Percentiles rank a stretch among this genome's conserved stretches.
These are phyloP conservation scores for Sus cebifrons DNA, from an alignment of 2,797 vertebrate genomes.

Conservation along the genomic window DNA sequence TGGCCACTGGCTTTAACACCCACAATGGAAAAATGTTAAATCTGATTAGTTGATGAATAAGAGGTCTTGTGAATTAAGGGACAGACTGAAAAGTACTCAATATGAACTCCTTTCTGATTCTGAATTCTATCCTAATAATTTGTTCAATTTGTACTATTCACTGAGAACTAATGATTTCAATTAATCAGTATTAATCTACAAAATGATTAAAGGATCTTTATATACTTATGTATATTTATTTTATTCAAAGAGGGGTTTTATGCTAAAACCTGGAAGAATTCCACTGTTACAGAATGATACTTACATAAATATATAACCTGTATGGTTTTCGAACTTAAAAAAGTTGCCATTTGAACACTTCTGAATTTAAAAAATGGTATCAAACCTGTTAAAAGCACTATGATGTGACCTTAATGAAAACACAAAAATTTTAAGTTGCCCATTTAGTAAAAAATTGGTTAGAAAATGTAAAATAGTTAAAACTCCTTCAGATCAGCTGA, in stretches of 20 bases:
- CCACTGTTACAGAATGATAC: slow-evolving; percentile 22
- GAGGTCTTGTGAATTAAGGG: slow-evolving; percentile 64
- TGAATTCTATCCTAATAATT: slow-evolving; percentile 71
- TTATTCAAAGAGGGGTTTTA: slow-evolving; percentile 34
- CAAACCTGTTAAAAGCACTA: slow-evolving; percentile 61
- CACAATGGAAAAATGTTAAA: slow-evolving; percentile 78
- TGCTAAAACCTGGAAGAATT: slow-evolving; percentile 22
- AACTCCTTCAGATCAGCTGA: slow-evolving; percentile 38
- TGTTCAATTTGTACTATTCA: slow-evolving; percentile 60
- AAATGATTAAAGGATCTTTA: slow-evolving; percentile 63
- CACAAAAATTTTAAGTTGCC: neutral
- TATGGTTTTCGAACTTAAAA: slow-evolving; percentile 27
- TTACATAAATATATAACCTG: slow-evolving; percentile 23
- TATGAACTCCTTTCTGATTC: slow-evolving; percentile 71
- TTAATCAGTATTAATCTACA: slow-evolving; percentile 66
- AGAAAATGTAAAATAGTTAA: slow-evolving; percentile 42
- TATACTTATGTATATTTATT: slow-evolving; percentile 17
- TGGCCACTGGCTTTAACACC: slow-evolving; percentile 66
- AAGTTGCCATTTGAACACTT: slow-evolving; percentile 7
- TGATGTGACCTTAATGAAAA: slow-evolving; percentile 44
- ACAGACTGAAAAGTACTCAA: slow-evolving; percentile 68
- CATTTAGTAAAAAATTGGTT: slow-evolving; percentile 47
- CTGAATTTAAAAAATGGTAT: slow-evolving; percentile 42
- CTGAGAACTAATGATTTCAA: slow-evolving; percentile 73
- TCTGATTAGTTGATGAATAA: slow-evolving; percentile 80